Evolutionary conservation across 2,888 invertebrate genomes (phyloP), one percentile per base, ranked within the genome.

Genomic region (Ennomos erosarius): DNA sequence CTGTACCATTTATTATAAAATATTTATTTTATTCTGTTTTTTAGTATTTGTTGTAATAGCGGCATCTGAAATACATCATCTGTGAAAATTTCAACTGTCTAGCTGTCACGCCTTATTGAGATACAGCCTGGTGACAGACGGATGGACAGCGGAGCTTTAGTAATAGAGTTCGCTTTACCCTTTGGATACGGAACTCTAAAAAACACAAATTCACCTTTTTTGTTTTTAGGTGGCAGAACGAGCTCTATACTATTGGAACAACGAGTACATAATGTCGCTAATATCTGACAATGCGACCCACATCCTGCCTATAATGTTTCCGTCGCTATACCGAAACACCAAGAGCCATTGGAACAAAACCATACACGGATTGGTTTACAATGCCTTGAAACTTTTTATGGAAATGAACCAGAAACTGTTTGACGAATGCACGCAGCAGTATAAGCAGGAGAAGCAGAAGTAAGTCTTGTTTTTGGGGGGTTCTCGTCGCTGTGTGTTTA

Each of bases 331-430:
- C 93, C 97, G 98, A 78, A 99, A 98, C 90, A 98, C 98, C 76
- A 99, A 99, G 94, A 99, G 99, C 89, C 99, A 99, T 90, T 99
- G 99, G 99, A 99, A 99, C 94, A 99, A 99, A 93, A 99, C 99
- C 64, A 99, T 99, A 76, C 98, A 99, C 80, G 99, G 99, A 51
- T 95, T 99, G 70, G 99, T 99, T 74, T 99, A 99, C 93, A 99
- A 99, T 93, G 99, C 99, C 76, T 96, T 99, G 76, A 99, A 99
- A 88, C 96, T 99, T 55, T 99, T 99, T 93, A 99, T 99, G 99
- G 99, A 99, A 92, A 99, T 99, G 99, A 99, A 99, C 93, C 99
- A 99, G 92, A 99, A 98, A 87, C 94, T 99, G 72, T 99, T 99
- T 87, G 99, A 99, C 87, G 99, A 99, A 93, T 99, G 99, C 89